Evolutionary conservation across 1,140 invertebrate species (phyloP), one percentile per base, ranked within the genome.

Genomic region (Dufourea novaeangliae): DNA sequence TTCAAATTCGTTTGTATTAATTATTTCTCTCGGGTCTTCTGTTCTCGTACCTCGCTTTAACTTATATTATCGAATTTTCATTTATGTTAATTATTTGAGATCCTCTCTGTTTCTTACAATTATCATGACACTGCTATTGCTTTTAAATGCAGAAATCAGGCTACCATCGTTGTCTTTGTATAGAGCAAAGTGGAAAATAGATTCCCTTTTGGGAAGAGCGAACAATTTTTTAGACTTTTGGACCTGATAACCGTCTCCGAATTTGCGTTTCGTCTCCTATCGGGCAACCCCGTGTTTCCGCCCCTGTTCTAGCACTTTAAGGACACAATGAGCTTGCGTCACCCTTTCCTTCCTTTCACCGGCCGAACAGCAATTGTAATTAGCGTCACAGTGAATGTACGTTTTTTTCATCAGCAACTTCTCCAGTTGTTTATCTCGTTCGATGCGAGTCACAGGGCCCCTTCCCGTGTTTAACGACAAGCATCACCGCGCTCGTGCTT

Each of bases 221-320:
- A n/a, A n/a, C n/a, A n/a, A n/a, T n/a, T n/a, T n/a, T n/a, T n/a
- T n/a, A n/a, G n/a, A n/a, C n/a, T n/a, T n/a, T n/a, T n/a, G n/a
- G n/a, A n/a, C n/a, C n/a, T n/a, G n/a, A n/a, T n/a, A 72, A 39
- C 37, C 59, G 50, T 46, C 72, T 72, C 68, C 69, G 57, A 46
- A 61, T 50, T 29, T 14, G 39, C 34, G 44, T 70, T 56, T 70
- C 67, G 46, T 3, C 71, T 61, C 57, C 44, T 63, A 71, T 62
- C 44, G 27, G 25, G 54, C 57, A 63, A 41, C 39, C 56, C 57
- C 68, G 46, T 57, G 44, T 46, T 63, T 78, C 57, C 59, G 29
- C 46, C 39, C 44, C 27, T 20, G 50, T 78, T 71, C 57, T 64
- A 73, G 56, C 66, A 66, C 63, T 57, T 59, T 72, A 72, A 73